Evolutionary conservation across 37 sponge, comb jelly and placozoan genomes (phyloP).

Genomic region (Hexactinellida sp.): DNA sequence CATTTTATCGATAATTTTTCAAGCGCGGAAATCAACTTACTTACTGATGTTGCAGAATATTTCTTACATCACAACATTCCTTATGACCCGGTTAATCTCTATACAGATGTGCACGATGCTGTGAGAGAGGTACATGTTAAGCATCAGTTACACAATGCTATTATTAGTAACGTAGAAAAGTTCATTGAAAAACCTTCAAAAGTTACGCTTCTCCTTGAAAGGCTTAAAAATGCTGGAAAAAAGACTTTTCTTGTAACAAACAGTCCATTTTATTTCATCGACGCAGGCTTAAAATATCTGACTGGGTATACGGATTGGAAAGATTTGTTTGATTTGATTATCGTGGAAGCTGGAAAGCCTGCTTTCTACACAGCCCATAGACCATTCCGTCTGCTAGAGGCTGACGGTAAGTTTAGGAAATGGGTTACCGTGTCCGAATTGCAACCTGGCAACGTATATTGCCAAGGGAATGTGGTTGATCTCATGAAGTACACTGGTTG

Average conservation of each 20-base stretch:
- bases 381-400: constrained; percentile 48
- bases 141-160: constrained; percentile 10
- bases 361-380: constrained; percentile 53
- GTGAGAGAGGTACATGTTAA: neutral
- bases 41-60: constrained; percentile 50
- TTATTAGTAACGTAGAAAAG: constrained; percentile 15
- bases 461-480: constrained; percentile 61
- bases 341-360: constrained; percentile 69
- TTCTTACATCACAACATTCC: constrained; percentile 27
- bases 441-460: constrained; percentile 38
- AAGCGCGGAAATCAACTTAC: constrained; percentile 53
- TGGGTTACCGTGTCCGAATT: constrained; percentile 50
- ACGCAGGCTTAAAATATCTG: constrained; percentile 59
- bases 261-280: constrained; percentile 57
- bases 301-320: constrained; percentile 57
- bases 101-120: constrained; percentile 39
- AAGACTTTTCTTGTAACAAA: constrained; percentile 85
- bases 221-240: constrained; percentile 51
- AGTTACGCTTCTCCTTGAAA: constrained; percentile 34
- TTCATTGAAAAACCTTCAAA: constrained; percentile 33
- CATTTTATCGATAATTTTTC: constrained; percentile 78
- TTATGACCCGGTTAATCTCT: constrained; percentile 47
- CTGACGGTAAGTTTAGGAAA: constrained; percentile 19
- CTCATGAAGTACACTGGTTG: constrained; percentile 68
- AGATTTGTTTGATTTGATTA: constrained; percentile 73